A percentile compares a stretch with the other conserved stretches of the same genome.
Evolutionary conservation across 2,888 invertebrate genomes (phyloP).

Genomic region (Acleris holmiana): DNA sequence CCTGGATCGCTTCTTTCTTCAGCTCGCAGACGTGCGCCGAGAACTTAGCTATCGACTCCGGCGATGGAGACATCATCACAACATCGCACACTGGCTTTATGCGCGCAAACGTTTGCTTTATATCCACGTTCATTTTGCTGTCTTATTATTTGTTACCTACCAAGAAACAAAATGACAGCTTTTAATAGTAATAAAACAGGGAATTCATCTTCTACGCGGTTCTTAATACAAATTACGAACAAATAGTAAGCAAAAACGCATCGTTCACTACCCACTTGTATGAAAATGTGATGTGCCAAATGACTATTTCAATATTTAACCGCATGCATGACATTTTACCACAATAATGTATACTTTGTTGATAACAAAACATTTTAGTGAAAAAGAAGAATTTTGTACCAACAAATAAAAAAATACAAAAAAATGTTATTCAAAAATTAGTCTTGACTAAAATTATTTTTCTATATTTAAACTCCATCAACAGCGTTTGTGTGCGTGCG

Average conservation of each 20-base stretch:
- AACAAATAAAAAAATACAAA: too few species aligned
- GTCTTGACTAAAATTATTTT: too few species aligned
- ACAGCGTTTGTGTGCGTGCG: too few species aligned
- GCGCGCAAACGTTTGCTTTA: conserved; percentile 64
- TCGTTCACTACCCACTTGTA: not conserved
- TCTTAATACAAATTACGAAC: not conserved
- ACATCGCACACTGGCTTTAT: conserved; percentile 83
- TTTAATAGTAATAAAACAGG: not conserved
- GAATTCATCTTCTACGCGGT: conserved; percentile 19
- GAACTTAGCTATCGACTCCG: conserved; percentile 64
- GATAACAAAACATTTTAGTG: too few species aligned
- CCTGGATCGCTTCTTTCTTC: conserved; percentile 70
- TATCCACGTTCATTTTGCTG: conserved; percentile 61
- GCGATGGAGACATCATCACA: conserved; percentile 74
- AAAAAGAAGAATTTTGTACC: too few species aligned
- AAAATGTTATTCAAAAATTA: too few species aligned
- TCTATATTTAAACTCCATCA: too few species aligned
- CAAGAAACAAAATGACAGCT: not conserved
- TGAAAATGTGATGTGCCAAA: not conserved
- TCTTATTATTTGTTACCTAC: not conserved
- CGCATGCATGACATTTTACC: conserved; percentile 15
- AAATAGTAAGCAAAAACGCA: conserved; percentile 10
- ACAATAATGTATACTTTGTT: not conserved
- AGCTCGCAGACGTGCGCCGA: conserved; percentile 58
- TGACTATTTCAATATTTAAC: conserved; percentile 11